Evolutionary conservation across 2,797 vertebrate genomes (phyloP).

Genomic region (Pseudopleuronectes americanus): DNA sequence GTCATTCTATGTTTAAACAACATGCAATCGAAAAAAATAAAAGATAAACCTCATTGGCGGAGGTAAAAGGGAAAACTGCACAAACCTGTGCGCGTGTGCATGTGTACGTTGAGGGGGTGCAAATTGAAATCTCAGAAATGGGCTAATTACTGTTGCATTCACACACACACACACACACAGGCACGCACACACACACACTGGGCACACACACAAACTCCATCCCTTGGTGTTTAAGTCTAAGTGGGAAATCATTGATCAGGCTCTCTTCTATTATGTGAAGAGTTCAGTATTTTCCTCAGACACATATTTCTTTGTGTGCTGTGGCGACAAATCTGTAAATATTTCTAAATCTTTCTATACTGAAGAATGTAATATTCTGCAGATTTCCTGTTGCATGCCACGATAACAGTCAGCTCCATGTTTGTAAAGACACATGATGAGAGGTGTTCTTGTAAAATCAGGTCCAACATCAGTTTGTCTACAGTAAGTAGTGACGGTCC

Average conservation of each 20-base stretch:
- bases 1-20: too few relatives aligned
- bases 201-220: slow-evolving; percentile 33
- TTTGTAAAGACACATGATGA: slow-evolving; percentile 2
- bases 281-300: not conserved
- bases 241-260: slow-evolving; percentile 64
- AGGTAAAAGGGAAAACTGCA: too few relatives aligned
- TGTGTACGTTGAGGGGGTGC: too few relatives aligned
- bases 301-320: too few relatives aligned
- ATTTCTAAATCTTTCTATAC: too few relatives aligned
- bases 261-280: slow-evolving; percentile 48
- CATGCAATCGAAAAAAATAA: too few relatives aligned
- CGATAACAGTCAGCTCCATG: not conserved
- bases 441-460: slow-evolving; percentile 15
- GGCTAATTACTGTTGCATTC: slow-evolving; percentile 42
- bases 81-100: too few relatives aligned
- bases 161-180: not conserved
- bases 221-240: slow-evolving; percentile 57
- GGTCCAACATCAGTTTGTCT: slow-evolving; percentile 9
- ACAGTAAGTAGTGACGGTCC: slow-evolving; percentile 18
- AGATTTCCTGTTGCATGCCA: too few relatives aligned
- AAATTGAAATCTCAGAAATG: slow-evolving; percentile 16
- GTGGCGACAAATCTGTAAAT: too few relatives aligned
- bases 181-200: slow-evolving; percentile 12
- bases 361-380: too few relatives aligned
- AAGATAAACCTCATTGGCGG: too few relatives aligned